phyloP scores from a whole-genome alignment of 2,797 vertebrate species.

The Emys orbicularis region DNA sequence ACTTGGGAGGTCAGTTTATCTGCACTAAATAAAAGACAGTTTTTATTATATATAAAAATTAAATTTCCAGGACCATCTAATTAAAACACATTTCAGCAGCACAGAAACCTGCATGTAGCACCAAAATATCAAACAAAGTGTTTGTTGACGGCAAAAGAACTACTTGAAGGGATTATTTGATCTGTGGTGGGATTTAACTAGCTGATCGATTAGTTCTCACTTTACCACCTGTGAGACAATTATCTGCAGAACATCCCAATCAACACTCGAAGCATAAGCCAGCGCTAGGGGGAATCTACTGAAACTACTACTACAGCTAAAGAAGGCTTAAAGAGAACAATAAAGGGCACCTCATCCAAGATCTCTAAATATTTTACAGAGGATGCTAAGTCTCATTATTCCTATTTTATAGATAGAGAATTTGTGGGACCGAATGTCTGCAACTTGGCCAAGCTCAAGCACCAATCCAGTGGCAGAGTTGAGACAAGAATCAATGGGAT shows the following conservation, averaged over 20 bases:
- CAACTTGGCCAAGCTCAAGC: not conserved
- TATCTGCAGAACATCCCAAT: conserved; percentile 64
- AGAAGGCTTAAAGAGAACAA: conserved; percentile 6
- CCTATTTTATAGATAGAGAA: not conserved
- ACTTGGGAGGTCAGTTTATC: not conserved
- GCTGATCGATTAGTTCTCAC: conserved; percentile 70
- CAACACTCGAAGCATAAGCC: not conserved
- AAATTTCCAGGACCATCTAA: not conserved
- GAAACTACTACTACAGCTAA: not conserved
- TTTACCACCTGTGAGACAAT: conserved; percentile 68
- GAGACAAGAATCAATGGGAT: not conserved
- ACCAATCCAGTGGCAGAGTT: not conserved
- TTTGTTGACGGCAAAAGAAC: conserved; percentile 68
- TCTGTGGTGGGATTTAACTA: conserved; percentile 72
- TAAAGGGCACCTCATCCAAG: not conserved
- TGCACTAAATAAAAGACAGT: not conserved
- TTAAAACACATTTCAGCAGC: conserved; percentile 1
- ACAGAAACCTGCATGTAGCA: not conserved
- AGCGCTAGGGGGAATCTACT: not conserved
- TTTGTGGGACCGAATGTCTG: not conserved
- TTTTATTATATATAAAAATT: not conserved
- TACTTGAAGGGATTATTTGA: conserved; percentile 65
- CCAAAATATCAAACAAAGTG: conserved; percentile 65
- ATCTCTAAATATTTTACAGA: not conserved
- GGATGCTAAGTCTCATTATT: fast-evolving